Percentiles rank a stretch among this genome's conserved stretches.
Evolutionary conservation across 2,113 vertebrate genomes (phyloP).

Genomic region (Oriolus oriolus): DNA sequence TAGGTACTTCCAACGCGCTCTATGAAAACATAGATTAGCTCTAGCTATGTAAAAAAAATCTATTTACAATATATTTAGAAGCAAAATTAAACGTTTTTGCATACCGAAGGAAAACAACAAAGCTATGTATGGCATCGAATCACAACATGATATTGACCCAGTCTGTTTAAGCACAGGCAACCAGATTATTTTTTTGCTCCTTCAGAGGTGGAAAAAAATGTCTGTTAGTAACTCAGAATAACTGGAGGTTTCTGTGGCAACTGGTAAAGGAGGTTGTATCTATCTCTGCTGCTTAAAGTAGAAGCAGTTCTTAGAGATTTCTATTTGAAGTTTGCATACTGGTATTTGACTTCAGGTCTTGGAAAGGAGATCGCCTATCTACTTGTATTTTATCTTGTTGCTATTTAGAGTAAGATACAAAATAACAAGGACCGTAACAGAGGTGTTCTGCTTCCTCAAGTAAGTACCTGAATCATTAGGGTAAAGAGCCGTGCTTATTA

Average conservation of each 20-base stretch:
- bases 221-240: not conserved
- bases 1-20: not conserved
- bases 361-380: not conserved
- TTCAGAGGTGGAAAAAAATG: not conserved
- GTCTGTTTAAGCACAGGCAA: not conserved
- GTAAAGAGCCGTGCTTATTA: not conserved
- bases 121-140: not conserved
- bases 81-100: not conserved
- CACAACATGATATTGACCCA: not conserved
- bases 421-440: not conserved
- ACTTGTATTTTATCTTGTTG: not conserved
- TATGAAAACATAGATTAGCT: not conserved
- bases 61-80: not conserved
- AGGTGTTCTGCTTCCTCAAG: not conserved
- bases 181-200: not conserved
- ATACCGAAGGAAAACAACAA: not conserved
- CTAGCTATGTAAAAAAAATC: not conserved
- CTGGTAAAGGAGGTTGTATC: not conserved
- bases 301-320: not conserved
- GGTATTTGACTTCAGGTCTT: not conserved
- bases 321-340: not conserved
- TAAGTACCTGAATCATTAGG: not conserved
- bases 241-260: not conserved
- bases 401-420: not conserved
- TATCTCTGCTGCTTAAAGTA: not conserved